These are phyloP conservation scores for Eudemis profundana DNA, from an alignment of 2,888 invertebrate genomes.

Conservation along the genomic window DNA sequence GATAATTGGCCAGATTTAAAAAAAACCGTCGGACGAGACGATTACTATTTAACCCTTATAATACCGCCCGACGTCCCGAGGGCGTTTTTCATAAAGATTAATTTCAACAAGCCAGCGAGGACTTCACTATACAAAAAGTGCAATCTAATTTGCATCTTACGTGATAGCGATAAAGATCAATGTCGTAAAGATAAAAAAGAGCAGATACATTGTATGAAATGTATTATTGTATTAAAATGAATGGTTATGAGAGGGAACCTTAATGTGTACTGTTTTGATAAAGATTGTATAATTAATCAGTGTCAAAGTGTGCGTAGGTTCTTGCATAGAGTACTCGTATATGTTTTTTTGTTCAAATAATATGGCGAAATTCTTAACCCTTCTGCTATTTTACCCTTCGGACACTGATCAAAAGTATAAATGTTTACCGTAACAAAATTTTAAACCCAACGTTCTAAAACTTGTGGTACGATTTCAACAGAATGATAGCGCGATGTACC, in stretches of 20 bases:
- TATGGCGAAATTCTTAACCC: too few relatives aligned
- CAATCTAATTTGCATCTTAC: not conserved
- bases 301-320: not conserved
- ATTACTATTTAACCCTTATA: slow-evolving; percentile 39
- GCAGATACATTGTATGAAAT: slow-evolving; percentile 35
- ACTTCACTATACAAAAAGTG: not conserved
- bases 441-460: too few relatives aligned
- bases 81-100: slow-evolving; percentile 40
- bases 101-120: slow-evolving; percentile 19
- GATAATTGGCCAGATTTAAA: slow-evolving; percentile 10
- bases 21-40: not conserved
- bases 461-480: too few relatives aligned
- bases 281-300: slow-evolving; percentile 23
- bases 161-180: not conserved
- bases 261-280: slow-evolving; percentile 35
- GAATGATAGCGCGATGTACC: too few relatives aligned
- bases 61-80: slow-evolving; percentile 27
- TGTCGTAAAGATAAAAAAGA: not conserved
- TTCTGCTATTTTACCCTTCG: too few relatives aligned
- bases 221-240: slow-evolving; percentile 22
- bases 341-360: too few relatives aligned
- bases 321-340: too few relatives aligned
- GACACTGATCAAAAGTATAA: too few relatives aligned
- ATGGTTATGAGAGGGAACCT: slow-evolving; percentile 23
- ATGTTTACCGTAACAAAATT: too few relatives aligned